A percentile compares a stretch with the other conserved stretches of the same genome.
Evolutionary conservation across 2,113 vertebrate species (phyloP).

Genomic region (Odontesthes bonariensis): DNA sequence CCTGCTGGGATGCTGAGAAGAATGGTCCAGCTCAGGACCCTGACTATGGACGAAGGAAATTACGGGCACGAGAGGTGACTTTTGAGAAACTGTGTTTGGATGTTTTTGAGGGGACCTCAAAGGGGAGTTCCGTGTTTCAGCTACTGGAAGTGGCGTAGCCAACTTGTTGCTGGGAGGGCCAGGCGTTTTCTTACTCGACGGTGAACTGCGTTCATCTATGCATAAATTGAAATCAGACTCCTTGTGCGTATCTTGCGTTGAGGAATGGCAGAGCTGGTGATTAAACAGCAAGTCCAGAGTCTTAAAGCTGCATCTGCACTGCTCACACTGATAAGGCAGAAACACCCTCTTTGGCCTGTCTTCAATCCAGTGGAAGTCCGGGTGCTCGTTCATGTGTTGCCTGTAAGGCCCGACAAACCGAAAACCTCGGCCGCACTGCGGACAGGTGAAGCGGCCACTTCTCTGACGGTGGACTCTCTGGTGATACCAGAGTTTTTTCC

Average conservation of each 20-base stretch:
- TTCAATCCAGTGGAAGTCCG: conserved; percentile 72
- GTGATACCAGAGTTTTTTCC: conserved; percentile 82
- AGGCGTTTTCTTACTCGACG: conserved; percentile 1
- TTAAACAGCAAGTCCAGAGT: conserved; percentile 78
- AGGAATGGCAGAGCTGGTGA: conserved; percentile 80
- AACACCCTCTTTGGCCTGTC: conserved; percentile 49
- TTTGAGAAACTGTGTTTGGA: conserved; percentile 22
- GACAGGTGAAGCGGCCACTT: conserved; percentile 79
- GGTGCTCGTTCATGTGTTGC: conserved; percentile 80
- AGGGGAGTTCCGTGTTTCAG: neutral
- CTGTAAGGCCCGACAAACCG: conserved; percentile 77
- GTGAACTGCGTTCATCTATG: conserved; percentile 21
- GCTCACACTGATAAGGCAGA: conserved; percentile 81
- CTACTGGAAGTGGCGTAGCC: neutral
- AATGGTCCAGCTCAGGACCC: conserved; percentile 3
- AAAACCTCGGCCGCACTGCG: conserved; percentile 76
- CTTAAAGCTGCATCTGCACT: conserved; percentile 77
- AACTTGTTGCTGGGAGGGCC: neutral
- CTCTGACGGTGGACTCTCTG: conserved; percentile 81
- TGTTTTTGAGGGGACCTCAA: conserved; percentile 5
- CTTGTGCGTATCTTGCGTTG: conserved; percentile 34
- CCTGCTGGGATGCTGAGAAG: neutral
- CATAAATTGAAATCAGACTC: conserved; percentile 41
- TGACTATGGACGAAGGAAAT: conserved; percentile 28
- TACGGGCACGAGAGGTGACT: neutral